Evolutionary conservation across 2,888 invertebrate genomes (phyloP).

Genomic region (Mythimna albipuncta): DNA sequence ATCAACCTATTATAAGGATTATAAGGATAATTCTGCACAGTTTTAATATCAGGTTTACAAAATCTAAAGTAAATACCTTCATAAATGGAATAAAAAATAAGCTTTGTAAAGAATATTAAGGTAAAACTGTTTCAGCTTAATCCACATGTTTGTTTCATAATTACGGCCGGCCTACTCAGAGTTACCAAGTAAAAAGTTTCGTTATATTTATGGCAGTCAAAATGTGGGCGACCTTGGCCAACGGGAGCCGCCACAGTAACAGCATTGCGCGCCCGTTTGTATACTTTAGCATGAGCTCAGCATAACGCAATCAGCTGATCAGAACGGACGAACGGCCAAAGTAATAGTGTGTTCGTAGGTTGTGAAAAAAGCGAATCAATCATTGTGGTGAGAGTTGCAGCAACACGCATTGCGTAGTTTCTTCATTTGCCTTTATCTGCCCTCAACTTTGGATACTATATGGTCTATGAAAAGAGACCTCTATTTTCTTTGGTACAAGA

Average conservation of each 20-base stretch:
- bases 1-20: no score
- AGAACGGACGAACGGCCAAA: not conserved
- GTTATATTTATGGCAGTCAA: constrained; percentile 39
- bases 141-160: not conserved
- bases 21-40: not conserved
- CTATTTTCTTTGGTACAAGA: no score
- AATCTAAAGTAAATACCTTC: not conserved
- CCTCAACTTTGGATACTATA: not conserved
- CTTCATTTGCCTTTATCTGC: not conserved
- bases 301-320: constrained; percentile 52
- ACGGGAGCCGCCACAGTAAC: constrained; percentile 35
- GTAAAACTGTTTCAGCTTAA: not conserved
- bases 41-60: not conserved
- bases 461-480: no score
- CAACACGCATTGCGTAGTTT: not conserved
- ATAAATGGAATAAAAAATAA: not conserved
- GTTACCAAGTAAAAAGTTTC: constrained; percentile 11
- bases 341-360: constrained; percentile 5
- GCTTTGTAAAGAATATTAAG: not conserved
- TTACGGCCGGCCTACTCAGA: not conserved
- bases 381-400: not conserved
- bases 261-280: constrained; percentile 42
- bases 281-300: constrained; percentile 34
- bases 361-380: constrained; percentile 6
- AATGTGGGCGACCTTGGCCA: constrained; percentile 56